Conservation (phyloP, 2,888 invertebrate species). For the Cephus rjabovi region DNA sequence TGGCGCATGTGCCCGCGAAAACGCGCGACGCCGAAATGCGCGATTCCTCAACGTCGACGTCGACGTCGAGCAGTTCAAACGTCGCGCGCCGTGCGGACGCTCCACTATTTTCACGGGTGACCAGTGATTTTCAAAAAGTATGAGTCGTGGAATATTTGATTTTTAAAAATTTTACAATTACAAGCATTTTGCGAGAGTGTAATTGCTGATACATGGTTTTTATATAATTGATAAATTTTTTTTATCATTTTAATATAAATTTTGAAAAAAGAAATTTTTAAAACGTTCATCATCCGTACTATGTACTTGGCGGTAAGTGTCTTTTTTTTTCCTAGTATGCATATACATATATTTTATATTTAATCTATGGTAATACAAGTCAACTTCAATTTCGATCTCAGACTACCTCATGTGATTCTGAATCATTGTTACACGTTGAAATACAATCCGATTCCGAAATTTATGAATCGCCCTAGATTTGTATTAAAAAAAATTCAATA, state of each 20-base stretch:
- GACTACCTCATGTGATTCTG: no score
- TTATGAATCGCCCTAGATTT: no score
- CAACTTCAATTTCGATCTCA: no score
- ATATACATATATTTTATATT: background rate
- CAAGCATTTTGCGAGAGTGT: background rate
- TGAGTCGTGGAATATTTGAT: background rate
- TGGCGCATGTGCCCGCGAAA: background rate
- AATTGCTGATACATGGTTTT: background rate
- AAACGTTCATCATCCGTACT: background rate
- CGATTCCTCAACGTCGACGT: background rate
- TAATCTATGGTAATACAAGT: no score
- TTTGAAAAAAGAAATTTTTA: background rate
- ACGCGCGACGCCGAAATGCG: background rate
- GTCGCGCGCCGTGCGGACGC: background rate
- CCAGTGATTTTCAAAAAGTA: background rate
- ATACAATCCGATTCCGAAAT: no score
- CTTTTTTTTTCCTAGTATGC: background rate
- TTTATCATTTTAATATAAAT: background rate
- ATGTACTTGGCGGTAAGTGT: background rate
- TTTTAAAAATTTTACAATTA: background rate
- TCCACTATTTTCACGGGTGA: background rate
- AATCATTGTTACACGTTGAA: no score
- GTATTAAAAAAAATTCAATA: no score
- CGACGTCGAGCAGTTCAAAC: background rate
- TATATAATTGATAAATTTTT: background rate